Conservation (phyloP, 2,113 vertebrate genomes). For the Saimiri boliviensis region DNA sequence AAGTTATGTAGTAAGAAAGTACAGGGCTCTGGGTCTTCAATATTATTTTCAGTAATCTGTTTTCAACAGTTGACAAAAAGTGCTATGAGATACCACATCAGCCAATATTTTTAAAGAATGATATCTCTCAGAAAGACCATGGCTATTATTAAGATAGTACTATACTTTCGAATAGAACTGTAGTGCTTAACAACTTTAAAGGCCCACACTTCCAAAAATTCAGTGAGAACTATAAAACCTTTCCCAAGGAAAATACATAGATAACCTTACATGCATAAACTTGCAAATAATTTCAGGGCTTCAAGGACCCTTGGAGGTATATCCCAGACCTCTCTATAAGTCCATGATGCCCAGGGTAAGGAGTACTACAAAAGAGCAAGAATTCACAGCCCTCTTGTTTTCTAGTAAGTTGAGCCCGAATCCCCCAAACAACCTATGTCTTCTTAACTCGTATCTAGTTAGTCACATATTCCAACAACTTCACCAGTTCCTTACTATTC, state of each 20-base stretch:
- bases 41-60: not conserved
- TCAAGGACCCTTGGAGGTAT: not conserved
- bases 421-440: not conserved
- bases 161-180: not conserved
- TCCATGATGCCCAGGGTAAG: not conserved
- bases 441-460: not conserved
- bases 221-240: not conserved
- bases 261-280: not conserved
- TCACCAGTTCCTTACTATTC: not conserved
- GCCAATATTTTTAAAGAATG: not conserved
- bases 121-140: not conserved
- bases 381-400: conserved; percentile 4
- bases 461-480: not conserved
- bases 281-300: conserved; percentile 4
- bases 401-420: not conserved
- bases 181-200: not conserved
- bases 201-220: not conserved
- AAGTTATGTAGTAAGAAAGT: not conserved
- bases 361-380: not conserved
- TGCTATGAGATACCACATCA: not conserved
- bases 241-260: not conserved
- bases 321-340: not conserved
- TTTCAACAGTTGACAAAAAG: conserved; percentile 5
- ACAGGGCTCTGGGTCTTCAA: not conserved
- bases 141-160: not conserved